A percentile compares a stretch with the other conserved stretches of the same genome.
Evolutionary conservation across 92 coral and sea anemone species (phyloP).

Genomic region (Metridium senile): DNA sequence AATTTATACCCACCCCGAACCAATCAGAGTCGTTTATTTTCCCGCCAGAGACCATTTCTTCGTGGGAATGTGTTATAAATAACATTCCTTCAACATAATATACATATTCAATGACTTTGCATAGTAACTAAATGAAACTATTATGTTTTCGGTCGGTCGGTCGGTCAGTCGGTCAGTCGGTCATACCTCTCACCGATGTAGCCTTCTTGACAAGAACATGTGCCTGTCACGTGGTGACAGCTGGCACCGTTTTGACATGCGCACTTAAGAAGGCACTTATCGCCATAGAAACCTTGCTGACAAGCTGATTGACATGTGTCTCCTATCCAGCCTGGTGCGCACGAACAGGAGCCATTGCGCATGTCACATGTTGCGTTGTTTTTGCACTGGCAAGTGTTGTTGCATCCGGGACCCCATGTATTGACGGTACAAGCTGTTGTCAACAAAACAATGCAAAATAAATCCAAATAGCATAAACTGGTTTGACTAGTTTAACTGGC

Average conservation of each 20-base stretch:
- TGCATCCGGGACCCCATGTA: constrained; percentile 77
- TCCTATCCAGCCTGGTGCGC: constrained; percentile 84
- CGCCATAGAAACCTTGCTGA: constrained; percentile 78
- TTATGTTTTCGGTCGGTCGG: no score
- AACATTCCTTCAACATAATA: no score
- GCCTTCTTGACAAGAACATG: constrained; percentile 62
- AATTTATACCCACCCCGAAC: no score
- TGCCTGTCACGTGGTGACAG: constrained; percentile 85
- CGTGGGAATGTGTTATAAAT: no score
- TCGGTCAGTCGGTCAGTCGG: no score
- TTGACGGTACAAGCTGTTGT: constrained; percentile 61
- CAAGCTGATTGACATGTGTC: constrained; percentile 63
- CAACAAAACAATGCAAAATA: neutral
- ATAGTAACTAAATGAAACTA: no score
- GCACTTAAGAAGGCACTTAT: constrained; percentile 69
- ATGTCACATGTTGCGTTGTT: constrained; percentile 80
- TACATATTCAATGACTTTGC: no score
- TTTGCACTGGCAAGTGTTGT: constrained; percentile 65
- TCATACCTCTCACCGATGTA: constrained; percentile 19
- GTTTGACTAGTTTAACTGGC: neutral
- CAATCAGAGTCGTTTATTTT: no score
- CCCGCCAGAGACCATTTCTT: no score
- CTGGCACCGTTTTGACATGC: constrained; percentile 66
- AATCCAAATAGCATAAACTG: neutral
- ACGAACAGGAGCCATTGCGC: constrained; percentile 71